phyloP scores from a whole-genome alignment of 2,888 invertebrate species.

The Trichogramma dendrolimi region DNA sequence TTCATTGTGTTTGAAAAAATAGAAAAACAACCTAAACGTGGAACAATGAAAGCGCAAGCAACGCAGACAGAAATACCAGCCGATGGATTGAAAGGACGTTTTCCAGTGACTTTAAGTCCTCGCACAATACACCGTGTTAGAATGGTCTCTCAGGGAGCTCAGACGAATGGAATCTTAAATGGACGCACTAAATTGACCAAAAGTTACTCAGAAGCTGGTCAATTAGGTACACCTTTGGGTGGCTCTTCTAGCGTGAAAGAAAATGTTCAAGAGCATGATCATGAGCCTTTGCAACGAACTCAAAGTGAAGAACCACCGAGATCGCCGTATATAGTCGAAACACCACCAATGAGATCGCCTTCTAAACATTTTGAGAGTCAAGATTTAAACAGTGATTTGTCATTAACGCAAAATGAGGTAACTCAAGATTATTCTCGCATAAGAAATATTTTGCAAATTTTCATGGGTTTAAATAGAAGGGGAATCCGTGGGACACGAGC shows the following conservation, averaged over 20 bases:
- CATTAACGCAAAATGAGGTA: too few species aligned
- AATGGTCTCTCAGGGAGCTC: conserved; percentile 86
- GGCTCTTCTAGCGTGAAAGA: conserved; percentile 36
- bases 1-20: conserved; percentile 30
- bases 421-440: too few species aligned
- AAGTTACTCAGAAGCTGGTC: conserved; percentile 76
- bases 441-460: too few species aligned
- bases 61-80: conserved; percentile 82
- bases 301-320: conserved; percentile 81
- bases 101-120: conserved; percentile 68
- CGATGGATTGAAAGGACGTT: conserved; percentile 52
- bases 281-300: conserved; percentile 75
- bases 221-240: conserved; percentile 47
- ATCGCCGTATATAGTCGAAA: conserved; percentile 65
- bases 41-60: conserved; percentile 87
- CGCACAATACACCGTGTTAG: conserved; percentile 79
- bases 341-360: conserved; percentile 52
- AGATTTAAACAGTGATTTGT: too few species aligned
- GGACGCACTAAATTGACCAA: conserved; percentile 72
- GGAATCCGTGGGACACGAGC: too few species aligned
- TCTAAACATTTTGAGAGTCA: background rate
- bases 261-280: conserved; percentile 53
- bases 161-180: conserved; percentile 76
- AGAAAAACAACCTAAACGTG: conserved; percentile 74
- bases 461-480: too few species aligned